Conservation (phyloP, 2,113 vertebrate species). For the Apus apus region DNA sequence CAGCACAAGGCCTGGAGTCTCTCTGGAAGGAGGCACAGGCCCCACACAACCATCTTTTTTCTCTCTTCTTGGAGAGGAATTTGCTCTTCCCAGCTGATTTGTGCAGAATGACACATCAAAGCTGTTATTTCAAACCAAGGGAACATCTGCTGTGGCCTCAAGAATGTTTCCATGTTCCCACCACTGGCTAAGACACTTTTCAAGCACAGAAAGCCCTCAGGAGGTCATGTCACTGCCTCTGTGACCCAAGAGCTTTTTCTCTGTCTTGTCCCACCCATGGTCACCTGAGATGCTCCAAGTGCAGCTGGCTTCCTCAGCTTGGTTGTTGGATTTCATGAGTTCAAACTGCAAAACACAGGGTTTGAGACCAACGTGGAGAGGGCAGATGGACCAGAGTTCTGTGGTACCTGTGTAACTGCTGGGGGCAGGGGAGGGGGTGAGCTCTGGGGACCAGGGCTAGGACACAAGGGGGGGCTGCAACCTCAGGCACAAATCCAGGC, state of each 20-base stretch:
- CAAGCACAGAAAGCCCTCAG: not conserved
- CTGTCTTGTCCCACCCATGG: not conserved
- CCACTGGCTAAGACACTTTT: not conserved
- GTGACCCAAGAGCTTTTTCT: not conserved
- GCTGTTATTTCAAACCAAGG: not conserved
- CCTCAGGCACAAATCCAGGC: too few species aligned
- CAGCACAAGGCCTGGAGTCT: not conserved
- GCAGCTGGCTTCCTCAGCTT: not conserved
- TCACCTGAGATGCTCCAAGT: not conserved
- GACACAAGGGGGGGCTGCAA: too few species aligned
- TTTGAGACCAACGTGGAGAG: too few species aligned
- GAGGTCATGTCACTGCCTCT: not conserved
- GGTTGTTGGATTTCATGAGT: too few species aligned
- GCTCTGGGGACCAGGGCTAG: too few species aligned
- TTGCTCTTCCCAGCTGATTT: not conserved
- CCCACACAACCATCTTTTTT: not conserved
- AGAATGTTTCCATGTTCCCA: fast-evolving
- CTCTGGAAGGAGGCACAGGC: not conserved
- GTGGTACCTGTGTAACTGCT: too few species aligned
- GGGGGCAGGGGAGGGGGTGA: too few species aligned
- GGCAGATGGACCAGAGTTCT: too few species aligned
- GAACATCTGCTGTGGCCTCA: fast-evolving
- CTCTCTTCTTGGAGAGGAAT: not conserved
- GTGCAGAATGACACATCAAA: not conserved
- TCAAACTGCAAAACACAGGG: too few species aligned